Conservation (phyloP, 1,140 invertebrate species). For the Brachionus manjavacas region DNA sequence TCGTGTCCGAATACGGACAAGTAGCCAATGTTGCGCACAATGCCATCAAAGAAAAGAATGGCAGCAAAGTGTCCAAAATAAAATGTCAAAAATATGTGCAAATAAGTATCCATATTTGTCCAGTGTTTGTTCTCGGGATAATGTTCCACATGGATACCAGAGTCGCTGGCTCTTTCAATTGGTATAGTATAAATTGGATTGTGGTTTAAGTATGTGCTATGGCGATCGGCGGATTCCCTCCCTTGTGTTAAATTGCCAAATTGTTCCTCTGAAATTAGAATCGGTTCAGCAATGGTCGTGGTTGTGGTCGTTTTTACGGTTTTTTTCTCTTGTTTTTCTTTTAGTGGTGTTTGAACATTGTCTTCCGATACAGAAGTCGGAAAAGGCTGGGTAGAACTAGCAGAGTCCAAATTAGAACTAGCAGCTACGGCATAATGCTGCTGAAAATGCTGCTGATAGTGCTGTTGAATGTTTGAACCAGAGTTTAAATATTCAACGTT, state of each 20-base stretch:
- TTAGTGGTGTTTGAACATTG: background rate
- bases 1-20: slow-evolving; percentile 2
- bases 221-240: background rate
- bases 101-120: slow-evolving; percentile 31
- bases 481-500: background rate
- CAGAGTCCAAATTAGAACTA: background rate
- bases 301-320: slow-evolving; percentile 30
- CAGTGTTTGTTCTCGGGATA: slow-evolving; percentile 23
- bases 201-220: background rate
- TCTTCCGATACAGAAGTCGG: background rate
- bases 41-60: slow-evolving; percentile 30
- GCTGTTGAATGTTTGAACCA: slow-evolving; percentile 14
- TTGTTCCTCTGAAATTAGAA: slow-evolving; percentile 5
- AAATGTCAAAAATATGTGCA: slow-evolving; percentile 41
- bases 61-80: slow-evolving; percentile 41
- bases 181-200: background rate
- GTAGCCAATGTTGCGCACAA: slow-evolving; percentile 23
- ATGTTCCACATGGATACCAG: slow-evolving; percentile 14
- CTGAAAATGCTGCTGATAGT: slow-evolving; percentile 40
- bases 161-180: background rate
- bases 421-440: slow-evolving; percentile 9
- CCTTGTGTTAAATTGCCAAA: background rate
- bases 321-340: slow-evolving; percentile 12
- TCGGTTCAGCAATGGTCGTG: background rate
- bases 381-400: background rate